Evolutionary conservation across 2,113 vertebrate species (phyloP).

Genomic region (Protobothrops mucrosquamatus): DNA sequence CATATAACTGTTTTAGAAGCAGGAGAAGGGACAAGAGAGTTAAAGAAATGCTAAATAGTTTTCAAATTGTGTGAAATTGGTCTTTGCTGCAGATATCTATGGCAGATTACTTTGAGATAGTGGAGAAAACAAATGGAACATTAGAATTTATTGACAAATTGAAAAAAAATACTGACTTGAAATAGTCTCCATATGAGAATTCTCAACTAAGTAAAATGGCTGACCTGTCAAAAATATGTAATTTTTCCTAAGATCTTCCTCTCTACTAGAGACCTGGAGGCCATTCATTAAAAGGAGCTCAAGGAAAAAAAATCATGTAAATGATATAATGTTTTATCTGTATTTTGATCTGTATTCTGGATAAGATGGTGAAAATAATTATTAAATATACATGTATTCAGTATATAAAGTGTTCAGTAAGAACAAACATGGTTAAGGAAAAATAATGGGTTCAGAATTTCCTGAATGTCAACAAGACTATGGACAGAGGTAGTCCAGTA

Average conservation of each 20-base stretch:
- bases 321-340: background rate
- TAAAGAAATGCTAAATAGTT: too few species aligned
- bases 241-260: background rate
- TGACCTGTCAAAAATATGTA: background rate
- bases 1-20: background rate
- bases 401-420: background rate
- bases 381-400: background rate
- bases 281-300: background rate
- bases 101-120: background rate
- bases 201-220: too few species aligned
- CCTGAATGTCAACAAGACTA: background rate
- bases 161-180: background rate
- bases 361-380: background rate
- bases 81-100: background rate
- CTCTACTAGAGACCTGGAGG: background rate
- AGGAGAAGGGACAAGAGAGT: background rate
- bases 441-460: background rate
- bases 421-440: background rate
- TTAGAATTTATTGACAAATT: background rate
- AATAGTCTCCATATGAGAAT: too few species aligned
- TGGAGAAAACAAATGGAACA: background rate
- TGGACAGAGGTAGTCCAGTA: background rate
- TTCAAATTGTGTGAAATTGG: too few species aligned
- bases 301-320: background rate
- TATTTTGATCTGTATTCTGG: background rate